These are phyloP conservation scores for Philereme vetulata DNA, from an alignment of 2,888 invertebrate genomes.

Conservation along the genomic window DNA sequence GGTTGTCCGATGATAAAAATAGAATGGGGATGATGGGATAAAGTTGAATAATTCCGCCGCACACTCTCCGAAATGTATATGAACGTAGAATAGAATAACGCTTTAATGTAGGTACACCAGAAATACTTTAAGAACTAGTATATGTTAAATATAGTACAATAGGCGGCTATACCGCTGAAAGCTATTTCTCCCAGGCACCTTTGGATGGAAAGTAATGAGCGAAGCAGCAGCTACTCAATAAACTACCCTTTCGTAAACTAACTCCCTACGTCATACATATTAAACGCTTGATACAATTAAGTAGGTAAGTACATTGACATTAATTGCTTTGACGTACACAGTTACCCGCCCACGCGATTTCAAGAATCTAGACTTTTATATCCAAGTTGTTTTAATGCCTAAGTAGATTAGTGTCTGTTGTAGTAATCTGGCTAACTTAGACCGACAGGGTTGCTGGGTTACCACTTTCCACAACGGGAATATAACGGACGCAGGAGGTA, in stretches of 20 bases:
- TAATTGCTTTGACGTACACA: slow-evolving; percentile 23
- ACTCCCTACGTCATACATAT: slow-evolving; percentile 17
- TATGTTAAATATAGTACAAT: no score
- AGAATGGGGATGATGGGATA: no score
- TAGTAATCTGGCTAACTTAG: slow-evolving; percentile 8
- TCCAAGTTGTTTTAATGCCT: slow-evolving; percentile 16
- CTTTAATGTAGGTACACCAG: no score
- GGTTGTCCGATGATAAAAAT: no score
- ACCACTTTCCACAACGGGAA: background rate
- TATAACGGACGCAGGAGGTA: no score
- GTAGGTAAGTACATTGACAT: background rate
- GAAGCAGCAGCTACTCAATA: background rate
- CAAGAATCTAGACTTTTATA: slow-evolving; percentile 8
- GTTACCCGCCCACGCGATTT: slow-evolving; percentile 17
- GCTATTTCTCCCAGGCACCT: no score
- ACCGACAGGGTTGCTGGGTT: slow-evolving; percentile 1
- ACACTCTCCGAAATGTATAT: no score
- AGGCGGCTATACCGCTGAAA: no score
- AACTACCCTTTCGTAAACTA: background rate
- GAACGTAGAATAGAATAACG: no score
- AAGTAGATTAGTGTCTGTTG: slow-evolving; percentile 18
- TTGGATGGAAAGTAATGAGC: no score
- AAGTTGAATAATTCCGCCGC: no score
- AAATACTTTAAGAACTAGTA: no score
- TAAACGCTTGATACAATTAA: background rate